Evolutionary conservation across 2,797 vertebrate species (phyloP), one percentile per base, ranked within the genome.

Genomic region (Oreonectes daqikongensis): DNA sequence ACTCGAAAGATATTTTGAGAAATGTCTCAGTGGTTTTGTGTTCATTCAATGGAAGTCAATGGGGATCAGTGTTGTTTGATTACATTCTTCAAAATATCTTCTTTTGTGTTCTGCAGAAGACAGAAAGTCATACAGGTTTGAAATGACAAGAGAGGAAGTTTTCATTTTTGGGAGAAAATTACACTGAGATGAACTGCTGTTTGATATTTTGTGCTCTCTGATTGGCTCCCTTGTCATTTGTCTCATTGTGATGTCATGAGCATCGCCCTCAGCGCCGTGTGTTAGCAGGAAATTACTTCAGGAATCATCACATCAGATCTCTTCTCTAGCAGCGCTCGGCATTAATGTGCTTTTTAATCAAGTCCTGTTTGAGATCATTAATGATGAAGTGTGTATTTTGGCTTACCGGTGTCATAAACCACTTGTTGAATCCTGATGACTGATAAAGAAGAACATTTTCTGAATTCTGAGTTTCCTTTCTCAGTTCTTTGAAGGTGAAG

Each of bases 391-490:
- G 4, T 35, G 30, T 61, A 18, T 61, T 35, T 35, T 18, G 1
- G 3, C 17, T 30, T 17, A 9, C 26, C 10, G 14, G 8, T n/a
- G 28, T 60, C 3, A 2, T 17, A 44, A 88, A 79, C 88, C 88
- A 85, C 77, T 24, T 55, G 24, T 26, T 22, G 7, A 4, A 0
- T 26, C 53, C 4, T 12, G 22, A 55, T 26, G 24, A 53, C 52
- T 53, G 20, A 53, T 53, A 24, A 53, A 53, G 12, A 24, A 20
- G 18, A 5, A 55, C 4, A 14, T 14, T 22, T 52, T 52, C 1
- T 20, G n/a, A 10, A 20, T 50, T 20, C 32, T n/a, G n/a, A 8
- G 20, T 22, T 53, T 24, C 2, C 48, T 52, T 52, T 50, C 17
- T 50, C 17, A 50, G 10, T 50, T n/a, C n/a, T 24, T 53, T 11